Conservation (phyloP, 2,797 vertebrate species). For the Odontamblyopus lacepedii region DNA sequence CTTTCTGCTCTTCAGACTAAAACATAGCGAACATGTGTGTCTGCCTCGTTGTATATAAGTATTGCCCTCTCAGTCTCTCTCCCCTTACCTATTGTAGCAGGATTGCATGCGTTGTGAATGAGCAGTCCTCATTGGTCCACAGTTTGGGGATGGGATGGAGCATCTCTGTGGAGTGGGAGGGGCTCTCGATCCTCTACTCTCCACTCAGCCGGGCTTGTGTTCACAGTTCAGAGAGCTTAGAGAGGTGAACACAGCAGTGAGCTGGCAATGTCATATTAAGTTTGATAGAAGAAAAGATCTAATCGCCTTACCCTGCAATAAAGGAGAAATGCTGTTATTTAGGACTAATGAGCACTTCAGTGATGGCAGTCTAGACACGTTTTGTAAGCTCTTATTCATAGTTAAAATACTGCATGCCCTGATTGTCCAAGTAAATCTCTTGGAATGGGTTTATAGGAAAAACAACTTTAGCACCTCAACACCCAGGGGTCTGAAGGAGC, state of each 20-base stretch:
- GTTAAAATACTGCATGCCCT: constrained; percentile 32
- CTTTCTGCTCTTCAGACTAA: constrained; percentile 31
- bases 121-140: constrained; percentile 71
- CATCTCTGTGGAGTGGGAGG: constrained; percentile 77
- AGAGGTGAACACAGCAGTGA: constrained; percentile 9
- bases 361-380: not conserved
- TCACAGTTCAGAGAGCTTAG: constrained; percentile 38
- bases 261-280: not conserved
- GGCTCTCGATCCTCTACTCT: constrained; percentile 62
- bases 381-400: not conserved
- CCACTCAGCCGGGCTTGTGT: constrained; percentile 48
- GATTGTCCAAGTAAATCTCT: constrained; percentile 49
- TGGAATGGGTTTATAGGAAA: constrained; percentile 61
- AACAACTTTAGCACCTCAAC: constrained; percentile 73
- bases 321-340: not conserved
- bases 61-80: constrained; percentile 63
- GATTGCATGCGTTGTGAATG: constrained; percentile 68
- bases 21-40: constrained; percentile 46
- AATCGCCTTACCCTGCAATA: not conserved
- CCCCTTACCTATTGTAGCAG: constrained; percentile 85
- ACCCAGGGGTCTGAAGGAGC: constrained; percentile 62
- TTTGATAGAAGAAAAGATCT: not conserved
- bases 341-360: not conserved
- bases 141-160: constrained; percentile 77
- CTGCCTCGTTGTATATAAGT: constrained; percentile 65